Conservation (phyloP, 2,888 invertebrate species). For the Lasiommata megera region DNA sequence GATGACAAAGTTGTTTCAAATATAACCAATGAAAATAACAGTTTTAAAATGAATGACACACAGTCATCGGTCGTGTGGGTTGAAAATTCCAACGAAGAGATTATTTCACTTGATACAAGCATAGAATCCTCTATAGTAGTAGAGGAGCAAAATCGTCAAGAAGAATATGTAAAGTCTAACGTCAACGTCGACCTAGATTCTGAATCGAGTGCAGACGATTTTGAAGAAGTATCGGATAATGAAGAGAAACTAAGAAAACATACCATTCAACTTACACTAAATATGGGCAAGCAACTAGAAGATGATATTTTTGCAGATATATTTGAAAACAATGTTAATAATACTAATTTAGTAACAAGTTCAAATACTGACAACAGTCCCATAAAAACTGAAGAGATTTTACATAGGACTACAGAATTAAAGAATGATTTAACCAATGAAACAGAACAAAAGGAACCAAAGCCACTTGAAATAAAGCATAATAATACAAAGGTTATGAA, state of each 20-base stretch:
- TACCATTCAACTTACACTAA: conserved; percentile 68
- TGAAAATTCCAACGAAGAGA: conserved; percentile 46
- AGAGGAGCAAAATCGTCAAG: conserved; percentile 20
- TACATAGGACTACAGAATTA: background rate
- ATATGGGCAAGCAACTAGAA: conserved; percentile 50
- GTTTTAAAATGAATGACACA: conserved; percentile 38
- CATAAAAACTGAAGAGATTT: background rate
- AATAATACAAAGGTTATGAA: background rate
- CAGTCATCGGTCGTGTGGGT: conserved; percentile 42
- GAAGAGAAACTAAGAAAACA: conserved; percentile 53
- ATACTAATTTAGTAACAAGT: background rate
- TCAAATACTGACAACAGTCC: background rate
- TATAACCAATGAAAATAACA: conserved; percentile 5
- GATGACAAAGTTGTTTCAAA: conserved; percentile 28
- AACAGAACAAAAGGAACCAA: background rate
- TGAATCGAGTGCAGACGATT: conserved; percentile 74
- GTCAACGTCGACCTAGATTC: conserved; percentile 34
- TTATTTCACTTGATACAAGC: conserved; percentile 55
- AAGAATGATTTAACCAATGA: background rate
- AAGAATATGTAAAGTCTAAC: conserved; percentile 1
- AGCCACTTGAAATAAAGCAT: background rate
- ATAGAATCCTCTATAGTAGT: conserved; percentile 47
- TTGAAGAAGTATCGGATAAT: conserved; percentile 74
- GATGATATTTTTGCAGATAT: conserved; percentile 89
- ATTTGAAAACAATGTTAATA: conserved; percentile 53